Evolutionary conservation across 2,797 vertebrate genomes (phyloP).

Genomic region (Microcaecilia unicolor): DNA sequence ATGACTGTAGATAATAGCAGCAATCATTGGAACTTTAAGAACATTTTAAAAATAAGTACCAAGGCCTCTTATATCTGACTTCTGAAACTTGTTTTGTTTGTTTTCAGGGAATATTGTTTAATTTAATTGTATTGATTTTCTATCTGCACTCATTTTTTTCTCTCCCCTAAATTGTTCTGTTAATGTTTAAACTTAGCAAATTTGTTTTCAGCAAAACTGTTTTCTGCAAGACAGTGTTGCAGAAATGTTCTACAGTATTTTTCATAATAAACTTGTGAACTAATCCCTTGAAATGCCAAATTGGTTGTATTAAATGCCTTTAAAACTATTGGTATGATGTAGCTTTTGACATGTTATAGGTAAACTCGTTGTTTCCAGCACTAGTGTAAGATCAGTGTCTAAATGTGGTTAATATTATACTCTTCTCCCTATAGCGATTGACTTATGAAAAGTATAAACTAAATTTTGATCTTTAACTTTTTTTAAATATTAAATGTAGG

Average conservation of each 20-base stretch:
- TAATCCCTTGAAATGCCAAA: slow-evolving; percentile 59
- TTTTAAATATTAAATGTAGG: too few relatives aligned
- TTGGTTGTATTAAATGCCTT: slow-evolving; percentile 58
- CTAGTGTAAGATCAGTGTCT: too few relatives aligned
- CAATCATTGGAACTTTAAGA: slow-evolving; percentile 68
- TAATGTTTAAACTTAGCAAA: slow-evolving; percentile 57
- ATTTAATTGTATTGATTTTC: slow-evolving; percentile 68
- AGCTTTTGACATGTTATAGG: too few relatives aligned
- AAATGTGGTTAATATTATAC: too few relatives aligned
- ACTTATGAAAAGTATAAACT: too few relatives aligned
- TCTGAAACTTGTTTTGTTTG: slow-evolving; percentile 59
- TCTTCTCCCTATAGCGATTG: too few relatives aligned
- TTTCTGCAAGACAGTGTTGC: slow-evolving; percentile 60
- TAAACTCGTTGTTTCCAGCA: too few relatives aligned
- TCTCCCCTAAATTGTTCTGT: slow-evolving; percentile 49
- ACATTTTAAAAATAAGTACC: slow-evolving; percentile 67
- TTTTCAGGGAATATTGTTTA: slow-evolving; percentile 71
- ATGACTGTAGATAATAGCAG: slow-evolving; percentile 80
- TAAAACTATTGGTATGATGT: too few relatives aligned
- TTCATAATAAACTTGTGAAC: slow-evolving; percentile 75
- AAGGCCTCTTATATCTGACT: slow-evolving; percentile 54
- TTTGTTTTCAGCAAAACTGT: slow-evolving; percentile 64
- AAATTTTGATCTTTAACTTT: too few relatives aligned
- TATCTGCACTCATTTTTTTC: slow-evolving; percentile 67
- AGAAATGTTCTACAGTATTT: slow-evolving; percentile 58